Conservation (phyloP, 2,888 invertebrate species). For the Leptopilina myrica region DNA sequence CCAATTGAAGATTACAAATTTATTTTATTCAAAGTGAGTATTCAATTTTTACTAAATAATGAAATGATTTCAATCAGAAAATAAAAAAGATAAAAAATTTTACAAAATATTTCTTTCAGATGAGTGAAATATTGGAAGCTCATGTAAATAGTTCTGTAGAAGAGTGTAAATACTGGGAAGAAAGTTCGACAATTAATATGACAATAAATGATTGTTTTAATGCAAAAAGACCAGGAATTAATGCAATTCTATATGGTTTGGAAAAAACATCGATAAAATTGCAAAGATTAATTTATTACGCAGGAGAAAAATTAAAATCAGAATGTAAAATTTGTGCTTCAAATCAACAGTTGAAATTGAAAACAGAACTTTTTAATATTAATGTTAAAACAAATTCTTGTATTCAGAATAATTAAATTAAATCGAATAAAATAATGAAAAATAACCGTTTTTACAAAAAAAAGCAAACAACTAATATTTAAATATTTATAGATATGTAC, state of each 20-base stretch:
- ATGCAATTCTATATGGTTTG: background rate
- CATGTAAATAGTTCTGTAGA: background rate
- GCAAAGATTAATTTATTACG: background rate
- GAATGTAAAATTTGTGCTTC: no score
- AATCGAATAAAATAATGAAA: no score
- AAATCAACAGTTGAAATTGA: no score
- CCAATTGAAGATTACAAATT: background rate
- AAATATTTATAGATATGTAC: no score
- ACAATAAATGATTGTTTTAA: background rate
- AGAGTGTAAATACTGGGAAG: background rate
- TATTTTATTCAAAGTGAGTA: background rate
- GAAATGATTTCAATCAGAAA: background rate
- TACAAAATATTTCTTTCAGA: background rate
- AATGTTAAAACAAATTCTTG: no score
- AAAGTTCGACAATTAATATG: background rate
- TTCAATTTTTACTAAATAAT: background rate
- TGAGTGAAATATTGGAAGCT: background rate
- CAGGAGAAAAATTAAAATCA: background rate
- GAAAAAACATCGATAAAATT: background rate
- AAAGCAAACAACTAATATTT: no score
- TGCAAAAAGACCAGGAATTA: background rate
- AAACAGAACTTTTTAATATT: no score
- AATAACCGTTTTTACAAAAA: no score
- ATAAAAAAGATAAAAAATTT: background rate
- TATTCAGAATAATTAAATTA: no score